Evolutionary conservation across 2,113 vertebrate species (phyloP).

Genomic region (Laticauda colubrina): DNA sequence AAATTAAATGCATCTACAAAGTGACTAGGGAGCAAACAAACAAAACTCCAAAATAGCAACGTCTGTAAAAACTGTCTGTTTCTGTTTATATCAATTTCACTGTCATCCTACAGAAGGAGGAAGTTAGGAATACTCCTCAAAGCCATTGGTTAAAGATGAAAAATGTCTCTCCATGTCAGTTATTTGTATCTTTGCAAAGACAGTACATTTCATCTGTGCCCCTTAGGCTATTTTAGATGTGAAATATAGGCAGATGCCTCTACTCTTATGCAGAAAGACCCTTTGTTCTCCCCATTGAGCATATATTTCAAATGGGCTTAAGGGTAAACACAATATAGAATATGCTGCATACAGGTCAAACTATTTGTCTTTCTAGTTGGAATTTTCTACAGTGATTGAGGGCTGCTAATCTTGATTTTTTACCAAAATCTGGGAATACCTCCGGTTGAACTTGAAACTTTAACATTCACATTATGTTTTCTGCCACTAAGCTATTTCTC

Average conservation of each 20-base stretch:
- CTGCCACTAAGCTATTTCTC: neutral
- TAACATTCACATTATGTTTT: neutral
- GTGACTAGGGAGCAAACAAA: slow-evolving; percentile 5
- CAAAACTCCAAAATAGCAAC: neutral
- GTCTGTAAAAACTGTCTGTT: neutral
- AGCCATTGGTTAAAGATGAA: neutral
- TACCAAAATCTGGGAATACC: neutral
- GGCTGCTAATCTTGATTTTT: neutral
- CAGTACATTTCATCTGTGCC: neutral
- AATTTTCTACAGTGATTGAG: neutral
- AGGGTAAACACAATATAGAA: neutral
- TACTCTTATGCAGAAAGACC: too few species aligned
- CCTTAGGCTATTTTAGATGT: too few species aligned
- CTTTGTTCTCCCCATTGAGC: neutral
- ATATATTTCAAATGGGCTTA: neutral
- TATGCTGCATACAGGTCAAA: neutral
- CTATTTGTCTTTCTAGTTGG: neutral
- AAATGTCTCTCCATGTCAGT: neutral
- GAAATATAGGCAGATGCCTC: neutral
- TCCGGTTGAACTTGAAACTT: neutral
- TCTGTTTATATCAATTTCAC: neutral
- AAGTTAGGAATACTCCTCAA: neutral
- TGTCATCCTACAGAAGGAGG: neutral
- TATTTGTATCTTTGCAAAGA: neutral
- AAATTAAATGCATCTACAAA: slow-evolving; percentile 19